These are phyloP conservation scores for Acrossocheilus wenchowensis DNA, from an alignment of 2,797 vertebrate genomes.

Conservation along the genomic window DNA sequence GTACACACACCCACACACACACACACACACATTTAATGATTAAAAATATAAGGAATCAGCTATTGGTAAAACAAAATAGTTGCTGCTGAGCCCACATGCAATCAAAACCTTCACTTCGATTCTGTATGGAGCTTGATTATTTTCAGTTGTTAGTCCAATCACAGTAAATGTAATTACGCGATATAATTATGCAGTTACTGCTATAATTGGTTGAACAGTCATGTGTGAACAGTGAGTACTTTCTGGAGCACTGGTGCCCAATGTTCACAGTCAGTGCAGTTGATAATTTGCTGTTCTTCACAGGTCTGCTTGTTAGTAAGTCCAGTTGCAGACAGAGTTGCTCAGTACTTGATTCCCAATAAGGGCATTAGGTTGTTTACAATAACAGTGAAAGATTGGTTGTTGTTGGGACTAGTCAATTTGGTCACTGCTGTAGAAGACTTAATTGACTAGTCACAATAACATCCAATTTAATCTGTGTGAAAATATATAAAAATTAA, in stretches of 20 bases:
- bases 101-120: conserved; percentile 20
- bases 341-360: background rate
- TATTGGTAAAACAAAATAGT: background rate
- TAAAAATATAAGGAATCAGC: background rate
- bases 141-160: conserved; percentile 35
- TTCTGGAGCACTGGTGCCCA: conserved; percentile 10
- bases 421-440: background rate
- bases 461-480: background rate
- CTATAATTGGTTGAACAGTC: conserved; percentile 23
- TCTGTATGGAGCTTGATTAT: conserved; percentile 20
- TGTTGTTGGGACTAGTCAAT: background rate
- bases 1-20: too few relatives aligned
- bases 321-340: background rate
- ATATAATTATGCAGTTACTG: conserved; percentile 26
- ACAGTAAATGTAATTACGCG: conserved; percentile 2
- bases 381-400: background rate
- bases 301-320: conserved; percentile 26
- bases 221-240: conserved; percentile 21
- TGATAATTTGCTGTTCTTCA: conserved; percentile 27
- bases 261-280: conserved; percentile 14
- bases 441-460: background rate
- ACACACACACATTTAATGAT: too few relatives aligned
- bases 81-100: background rate
- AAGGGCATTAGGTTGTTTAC: background rate
- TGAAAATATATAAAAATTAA: background rate